Evolutionary conservation across 2,113 vertebrate species (phyloP).

Genomic region (Athene noctua): DNA sequence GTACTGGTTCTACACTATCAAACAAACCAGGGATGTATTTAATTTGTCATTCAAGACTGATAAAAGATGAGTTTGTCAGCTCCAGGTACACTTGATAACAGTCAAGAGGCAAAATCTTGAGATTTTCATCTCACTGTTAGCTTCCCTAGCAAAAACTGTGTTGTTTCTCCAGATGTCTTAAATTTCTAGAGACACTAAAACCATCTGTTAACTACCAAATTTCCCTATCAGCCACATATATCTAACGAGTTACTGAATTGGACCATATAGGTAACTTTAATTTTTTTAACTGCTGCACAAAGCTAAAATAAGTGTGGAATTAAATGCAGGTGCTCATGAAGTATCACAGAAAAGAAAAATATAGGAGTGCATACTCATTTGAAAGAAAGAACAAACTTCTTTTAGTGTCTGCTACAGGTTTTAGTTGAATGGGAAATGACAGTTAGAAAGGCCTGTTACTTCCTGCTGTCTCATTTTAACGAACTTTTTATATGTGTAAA

Average conservation of each 20-base stretch:
- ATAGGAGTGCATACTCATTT: not conserved
- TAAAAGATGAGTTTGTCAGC: not conserved
- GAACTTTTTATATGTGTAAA: not conserved
- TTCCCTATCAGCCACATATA: not conserved
- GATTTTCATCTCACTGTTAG: not conserved
- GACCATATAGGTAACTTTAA: not conserved
- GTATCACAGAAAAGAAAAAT: not conserved
- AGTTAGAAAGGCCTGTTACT: not conserved
- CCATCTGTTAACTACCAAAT: not conserved
- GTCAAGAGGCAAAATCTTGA: not conserved
- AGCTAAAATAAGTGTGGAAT: not conserved
- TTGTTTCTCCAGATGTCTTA: not conserved
- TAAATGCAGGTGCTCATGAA: not conserved
- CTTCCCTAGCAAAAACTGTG: not conserved
- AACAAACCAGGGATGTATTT: not conserved
- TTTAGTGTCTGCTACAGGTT: not conserved
- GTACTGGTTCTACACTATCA: not conserved
- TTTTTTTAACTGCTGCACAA: not conserved
- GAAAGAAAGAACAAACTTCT: not conserved
- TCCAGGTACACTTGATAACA: not conserved
- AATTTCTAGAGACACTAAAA: not conserved
- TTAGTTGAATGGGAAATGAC: not conserved
- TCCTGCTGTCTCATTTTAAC: not conserved
- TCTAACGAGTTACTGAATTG: not conserved
- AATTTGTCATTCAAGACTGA: not conserved